Evolutionary conservation across 2,888 invertebrate genomes (phyloP), one percentile per base, ranked within the genome.

Genomic region (Apotomis betuletana): DNA sequence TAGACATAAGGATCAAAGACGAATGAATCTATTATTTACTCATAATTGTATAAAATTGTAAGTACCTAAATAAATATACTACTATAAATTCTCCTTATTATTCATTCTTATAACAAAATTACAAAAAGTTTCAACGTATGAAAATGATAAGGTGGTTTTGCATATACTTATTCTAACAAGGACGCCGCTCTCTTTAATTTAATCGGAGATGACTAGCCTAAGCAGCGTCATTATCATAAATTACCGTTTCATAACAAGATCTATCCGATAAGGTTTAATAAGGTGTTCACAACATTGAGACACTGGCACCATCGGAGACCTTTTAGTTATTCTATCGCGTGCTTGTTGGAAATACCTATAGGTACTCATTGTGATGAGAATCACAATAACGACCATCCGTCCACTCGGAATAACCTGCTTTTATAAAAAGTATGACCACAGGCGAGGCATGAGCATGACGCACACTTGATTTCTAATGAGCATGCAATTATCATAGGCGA

Each of bases 1-100:
- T 92, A 69, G 91, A 92, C 74, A 78, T 91, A 68, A 86, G 92
- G 77, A 78, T 90, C 74, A 83, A 87, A 75, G 78, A 88, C 27
- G 38, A 83, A 69, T 81, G 79, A 80, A 12, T 64, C 41, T 10
- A n/a, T 63, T 57, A 49, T 44, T 10, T 15, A 27, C 13, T 10
- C 41, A 4, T 49, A 2, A 10, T 41, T 9, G 5, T 4, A 62
- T 60, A 49, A 49, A 55, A 38, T 52, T 57, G 61, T 71, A 61
- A 62, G 60, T 38, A 61, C 46, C 9, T 58, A 65, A 38, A 69
- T 61, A 46, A 60, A 44, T 10, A 12, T 55, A 12, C 12, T 15
- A 54, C 52, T 8, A 58, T 3, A 36, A 12, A n/a, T 8, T 27
- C n/a, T 27, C 12, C 44, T 36, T 46, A n/a, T 27, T 27, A 27